Evolutionary conservation across 2,888 invertebrate genomes (phyloP), one percentile per base, ranked within the genome.

Genomic region (Aradus depressus): DNA sequence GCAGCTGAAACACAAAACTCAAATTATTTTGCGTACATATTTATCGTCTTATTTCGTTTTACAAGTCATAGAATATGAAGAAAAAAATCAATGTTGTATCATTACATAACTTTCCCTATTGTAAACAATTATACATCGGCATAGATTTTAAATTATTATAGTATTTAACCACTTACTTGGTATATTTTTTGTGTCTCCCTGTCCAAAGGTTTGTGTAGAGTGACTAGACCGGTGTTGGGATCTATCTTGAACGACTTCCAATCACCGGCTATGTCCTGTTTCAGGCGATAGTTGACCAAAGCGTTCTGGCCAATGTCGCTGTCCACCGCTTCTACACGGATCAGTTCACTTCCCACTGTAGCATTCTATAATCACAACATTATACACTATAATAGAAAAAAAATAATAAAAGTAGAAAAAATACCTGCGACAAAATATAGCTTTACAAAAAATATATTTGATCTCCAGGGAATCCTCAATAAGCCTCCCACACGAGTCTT

Each of bases 261-360:
- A 61, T 88, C 84, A 2, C 84, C 85, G 54, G 79, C 76, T 14
- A 84, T 77, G 70, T 90, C 88, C n/a, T 80, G 77, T 60, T 84
- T 79, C 42, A 91, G 68, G 6, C 86, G 75, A 70, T 89, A 95
- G 18, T 84, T 75, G 5, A 95, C 84, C n/a, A 86, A 80, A 1
- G 91, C 92, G 69, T 95, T 95, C 12, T 78, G 74, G 0, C 93
- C 95, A 42, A 84, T 80, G 65, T 95, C 95, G 44, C 84, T 84
- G 69, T 96, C 95, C 43, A 77, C 77, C 0, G 95, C 93, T 45
- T 78, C 73, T 2, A 92, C 84, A 66, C 83, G 81, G 18, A 87
- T 77, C 14, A 92, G 77, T 44, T 79, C 72, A 6, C 84, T 81
- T 4, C 90, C 91, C 44, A 90, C 75, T 8, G 90, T 90, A 18